A percentile compares a stretch with the other conserved stretches of the same genome.
These are phyloP conservation scores for Dryas iulia DNA, from an alignment of 1,140 invertebrate genomes.

Conservation along the genomic window DNA sequence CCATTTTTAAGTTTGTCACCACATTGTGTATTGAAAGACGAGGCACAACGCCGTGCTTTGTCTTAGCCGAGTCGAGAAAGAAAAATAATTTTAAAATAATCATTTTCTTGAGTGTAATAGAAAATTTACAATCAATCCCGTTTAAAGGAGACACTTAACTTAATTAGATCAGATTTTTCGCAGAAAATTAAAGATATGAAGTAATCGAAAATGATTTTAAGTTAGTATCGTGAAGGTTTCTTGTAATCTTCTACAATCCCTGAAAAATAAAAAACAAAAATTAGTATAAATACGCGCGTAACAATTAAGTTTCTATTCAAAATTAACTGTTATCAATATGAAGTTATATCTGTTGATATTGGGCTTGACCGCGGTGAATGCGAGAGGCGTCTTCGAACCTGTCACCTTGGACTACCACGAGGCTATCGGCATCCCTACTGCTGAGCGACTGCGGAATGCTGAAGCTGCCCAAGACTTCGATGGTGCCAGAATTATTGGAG, in stretches of 20 bases:
- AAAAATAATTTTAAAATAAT: too few species aligned
- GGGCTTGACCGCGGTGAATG: constrained; percentile 7
- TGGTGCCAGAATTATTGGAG: constrained; percentile 37
- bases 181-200: too few species aligned
- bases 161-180: too few species aligned
- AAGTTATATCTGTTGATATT: constrained; percentile 13
- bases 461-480: constrained; percentile 37
- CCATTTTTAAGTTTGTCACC: too few species aligned
- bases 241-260: background rate
- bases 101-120: too few species aligned
- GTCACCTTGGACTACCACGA: constrained; percentile 25
- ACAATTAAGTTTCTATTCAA: background rate
- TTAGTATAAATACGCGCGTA: background rate
- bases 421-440: constrained; percentile 19
- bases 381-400: constrained; percentile 3
- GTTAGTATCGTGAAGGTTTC: too few species aligned
- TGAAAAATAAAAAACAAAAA: background rate
- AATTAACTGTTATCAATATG: constrained; percentile 6
- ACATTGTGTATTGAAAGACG: too few species aligned
- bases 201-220: too few species aligned
- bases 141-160: too few species aligned
- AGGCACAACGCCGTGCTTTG: too few species aligned
- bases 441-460: constrained; percentile 14
- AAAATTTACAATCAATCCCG: too few species aligned
- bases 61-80: too few species aligned